Conservation (phyloP, 1,140 invertebrate genomes). For the Formica exsecta region DNA sequence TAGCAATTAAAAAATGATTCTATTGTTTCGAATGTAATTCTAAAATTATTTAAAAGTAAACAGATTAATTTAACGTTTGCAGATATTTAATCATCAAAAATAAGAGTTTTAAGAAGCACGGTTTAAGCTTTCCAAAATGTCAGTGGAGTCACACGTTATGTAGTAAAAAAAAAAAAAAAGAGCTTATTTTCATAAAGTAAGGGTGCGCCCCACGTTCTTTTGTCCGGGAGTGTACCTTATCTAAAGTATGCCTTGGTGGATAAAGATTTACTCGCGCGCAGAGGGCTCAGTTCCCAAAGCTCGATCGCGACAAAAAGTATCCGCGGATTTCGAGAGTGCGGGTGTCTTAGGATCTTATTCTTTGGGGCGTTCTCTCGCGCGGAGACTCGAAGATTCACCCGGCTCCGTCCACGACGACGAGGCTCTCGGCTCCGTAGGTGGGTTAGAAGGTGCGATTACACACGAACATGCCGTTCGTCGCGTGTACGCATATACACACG, state of each 20-base stretch:
- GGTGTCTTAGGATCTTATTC: conserved; percentile 27
- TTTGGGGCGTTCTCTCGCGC: neutral
- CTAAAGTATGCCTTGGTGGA: conserved; percentile 54
- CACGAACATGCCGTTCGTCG: neutral
- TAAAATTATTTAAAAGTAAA: neutral
- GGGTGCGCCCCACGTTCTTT: conserved; percentile 33
- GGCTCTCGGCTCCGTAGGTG: neutral
- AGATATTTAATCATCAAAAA: neutral
- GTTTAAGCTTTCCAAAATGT: neutral
- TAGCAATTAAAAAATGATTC: neutral
- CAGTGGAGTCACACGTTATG: no score
- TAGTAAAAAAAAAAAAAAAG: neutral
- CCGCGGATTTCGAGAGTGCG: conserved; percentile 37
- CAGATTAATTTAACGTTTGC: neutral
- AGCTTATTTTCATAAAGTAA: neutral
- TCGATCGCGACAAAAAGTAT: conserved; percentile 46
- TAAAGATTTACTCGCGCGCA: conserved; percentile 55
- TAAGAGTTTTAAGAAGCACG: neutral
- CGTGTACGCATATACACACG: neutral
- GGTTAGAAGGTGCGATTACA: neutral
- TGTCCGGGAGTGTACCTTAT: conserved; percentile 44
- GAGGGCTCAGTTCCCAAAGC: conserved; percentile 44
- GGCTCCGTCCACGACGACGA: conserved; percentile 5
- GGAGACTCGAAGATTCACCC: conserved; percentile 10
- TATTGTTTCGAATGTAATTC: neutral